Conservation (phyloP, 2,797 vertebrate species). For the Glyptemys insculpta region DNA sequence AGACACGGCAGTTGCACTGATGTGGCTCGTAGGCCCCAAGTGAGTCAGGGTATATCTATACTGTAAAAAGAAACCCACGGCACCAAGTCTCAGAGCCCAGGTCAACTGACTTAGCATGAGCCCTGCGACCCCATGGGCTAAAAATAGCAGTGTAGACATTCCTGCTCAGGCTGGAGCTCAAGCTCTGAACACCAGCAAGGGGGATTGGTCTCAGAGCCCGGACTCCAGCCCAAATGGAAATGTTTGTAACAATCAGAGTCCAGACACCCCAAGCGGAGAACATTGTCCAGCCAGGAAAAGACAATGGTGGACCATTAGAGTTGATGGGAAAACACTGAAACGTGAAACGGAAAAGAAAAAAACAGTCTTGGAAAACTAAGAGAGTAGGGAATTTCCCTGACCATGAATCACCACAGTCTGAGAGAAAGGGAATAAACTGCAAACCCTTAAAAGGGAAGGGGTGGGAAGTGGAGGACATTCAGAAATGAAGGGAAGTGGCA, state of each 20-base stretch:
- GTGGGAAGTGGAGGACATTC: background rate
- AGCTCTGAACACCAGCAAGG: background rate
- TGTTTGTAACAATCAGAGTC: background rate
- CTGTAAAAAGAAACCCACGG: background rate
- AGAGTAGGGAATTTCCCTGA: background rate
- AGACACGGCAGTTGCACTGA: background rate
- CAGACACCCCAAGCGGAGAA: background rate
- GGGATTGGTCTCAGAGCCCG: background rate
- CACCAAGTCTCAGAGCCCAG: background rate
- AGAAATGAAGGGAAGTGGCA: background rate
- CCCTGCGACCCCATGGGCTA: too few relatives aligned
- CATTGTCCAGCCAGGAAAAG: background rate
- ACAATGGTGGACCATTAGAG: too few relatives aligned
- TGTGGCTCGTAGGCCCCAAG: background rate
- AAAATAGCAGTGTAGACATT: background rate
- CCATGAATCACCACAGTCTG: background rate
- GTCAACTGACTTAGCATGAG: too few relatives aligned
- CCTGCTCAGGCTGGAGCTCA: background rate
- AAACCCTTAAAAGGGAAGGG: background rate
- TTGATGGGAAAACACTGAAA: background rate
- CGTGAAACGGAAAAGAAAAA: background rate
- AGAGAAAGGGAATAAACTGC: background rate
- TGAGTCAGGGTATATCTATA: background rate
- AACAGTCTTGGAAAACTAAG: background rate
- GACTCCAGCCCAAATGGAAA: background rate